Evolutionary conservation across 2,888 invertebrate genomes (phyloP).

Genomic region (Escarpia spicata): DNA sequence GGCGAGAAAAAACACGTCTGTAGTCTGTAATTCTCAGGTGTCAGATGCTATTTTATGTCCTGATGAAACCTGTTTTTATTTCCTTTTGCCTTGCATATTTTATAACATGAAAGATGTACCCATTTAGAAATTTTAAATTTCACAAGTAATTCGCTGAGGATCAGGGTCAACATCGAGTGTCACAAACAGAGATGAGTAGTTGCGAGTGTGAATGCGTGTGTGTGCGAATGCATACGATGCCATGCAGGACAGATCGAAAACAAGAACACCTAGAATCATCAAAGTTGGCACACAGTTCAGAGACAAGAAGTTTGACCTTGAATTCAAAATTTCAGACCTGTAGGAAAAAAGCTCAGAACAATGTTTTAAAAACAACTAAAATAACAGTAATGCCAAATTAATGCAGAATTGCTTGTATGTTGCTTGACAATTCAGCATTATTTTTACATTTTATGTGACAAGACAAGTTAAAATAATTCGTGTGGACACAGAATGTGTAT

Average conservation of each 20-base stretch:
- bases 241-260: neutral
- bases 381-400: no score
- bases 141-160: neutral
- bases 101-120: neutral
- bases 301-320: no score
- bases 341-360: no score
- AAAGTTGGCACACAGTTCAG: no score
- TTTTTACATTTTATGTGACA: no score
- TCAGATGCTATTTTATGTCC: neutral
- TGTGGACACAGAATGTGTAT: no score
- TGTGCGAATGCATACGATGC: neutral
- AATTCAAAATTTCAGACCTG: no score
- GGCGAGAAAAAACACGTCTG: neutral
- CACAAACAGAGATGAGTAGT: neutral
- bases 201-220: neutral
- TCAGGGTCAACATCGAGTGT: neutral
- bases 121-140: neutral
- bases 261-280: neutral
- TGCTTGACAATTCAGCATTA: no score
- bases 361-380: no score
- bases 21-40: conserved; percentile 6
- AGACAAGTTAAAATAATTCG: no score
- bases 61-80: neutral
- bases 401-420: no score
- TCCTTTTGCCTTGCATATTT: neutral